Percentiles rank a stretch among this genome's conserved stretches.
phyloP scores from a whole-genome alignment of 2,888 invertebrate genomes.

The Abrostola triplasia region DNA sequence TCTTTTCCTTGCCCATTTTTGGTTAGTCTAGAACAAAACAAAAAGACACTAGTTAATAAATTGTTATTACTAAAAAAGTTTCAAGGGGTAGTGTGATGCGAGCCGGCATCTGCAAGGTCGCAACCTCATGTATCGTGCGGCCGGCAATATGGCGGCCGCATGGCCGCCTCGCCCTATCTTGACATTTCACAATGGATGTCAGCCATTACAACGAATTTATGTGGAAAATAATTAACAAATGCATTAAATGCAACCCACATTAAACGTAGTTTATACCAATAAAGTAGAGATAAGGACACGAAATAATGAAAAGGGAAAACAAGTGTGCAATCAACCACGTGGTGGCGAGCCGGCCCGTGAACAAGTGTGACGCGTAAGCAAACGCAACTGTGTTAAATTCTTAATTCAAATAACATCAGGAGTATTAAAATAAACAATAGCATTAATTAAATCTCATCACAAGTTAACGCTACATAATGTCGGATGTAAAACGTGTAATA shows the following conservation, averaged over 20 bases:
- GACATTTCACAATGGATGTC: constrained; percentile 86
- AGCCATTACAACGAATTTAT: constrained; percentile 75
- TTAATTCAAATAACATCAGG: constrained; percentile 58
- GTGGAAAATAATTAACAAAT: constrained; percentile 39
- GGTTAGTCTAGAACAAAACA: constrained; percentile 85
- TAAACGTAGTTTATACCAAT: constrained; percentile 1
- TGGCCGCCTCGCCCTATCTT: constrained; percentile 88
- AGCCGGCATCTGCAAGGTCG: constrained; percentile 83
- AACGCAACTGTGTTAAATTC: constrained; percentile 60
- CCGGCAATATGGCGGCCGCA: constrained; percentile 88
- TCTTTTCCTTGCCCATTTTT: constrained; percentile 99
- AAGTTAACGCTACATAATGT: constrained; percentile 47
- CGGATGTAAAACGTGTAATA: constrained; percentile 31
- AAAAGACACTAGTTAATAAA: constrained; percentile 54
- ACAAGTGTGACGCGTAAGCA: constrained; percentile 87
- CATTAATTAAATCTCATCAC: constrained; percentile 21
- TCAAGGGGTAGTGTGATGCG: constrained; percentile 58
- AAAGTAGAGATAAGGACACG: constrained; percentile 6
- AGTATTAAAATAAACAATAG: constrained; percentile 54
- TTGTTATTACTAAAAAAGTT: constrained; percentile 51
- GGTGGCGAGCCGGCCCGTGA: constrained; percentile 81
- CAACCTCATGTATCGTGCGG: constrained; percentile 80
- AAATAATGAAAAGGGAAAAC: constrained; percentile 59
- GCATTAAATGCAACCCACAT: constrained; percentile 18
- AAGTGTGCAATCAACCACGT: constrained; percentile 80